phyloP scores from a whole-genome alignment of 2,888 invertebrate genomes.

The Acronicta psi region DNA sequence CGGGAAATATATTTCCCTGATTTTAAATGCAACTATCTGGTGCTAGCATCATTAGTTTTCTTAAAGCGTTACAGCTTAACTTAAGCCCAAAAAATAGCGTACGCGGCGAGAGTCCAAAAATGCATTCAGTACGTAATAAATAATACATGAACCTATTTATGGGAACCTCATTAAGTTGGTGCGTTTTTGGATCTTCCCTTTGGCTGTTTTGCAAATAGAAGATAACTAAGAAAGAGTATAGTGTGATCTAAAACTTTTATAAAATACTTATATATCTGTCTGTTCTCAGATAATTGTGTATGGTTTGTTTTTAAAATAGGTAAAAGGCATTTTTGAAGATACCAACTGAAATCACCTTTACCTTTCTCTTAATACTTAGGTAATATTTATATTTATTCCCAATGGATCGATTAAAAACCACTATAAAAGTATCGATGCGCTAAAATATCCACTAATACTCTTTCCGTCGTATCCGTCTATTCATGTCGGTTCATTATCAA shows the following conservation, averaged over 20 bases:
- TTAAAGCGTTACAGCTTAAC: conserved; percentile 66
- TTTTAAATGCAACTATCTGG: conserved; percentile 55
- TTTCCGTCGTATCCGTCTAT: conserved; percentile 50
- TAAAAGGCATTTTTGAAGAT: too few species aligned
- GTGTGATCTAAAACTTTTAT: too few species aligned
- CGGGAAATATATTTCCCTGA: conserved; percentile 25
- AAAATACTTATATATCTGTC: too few species aligned
- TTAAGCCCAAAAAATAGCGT: conserved; percentile 74
- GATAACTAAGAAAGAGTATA: neutral
- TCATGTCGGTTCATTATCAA: conserved; percentile 56
- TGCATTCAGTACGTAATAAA: conserved; percentile 78
- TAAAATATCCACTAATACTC: conserved; percentile 15
- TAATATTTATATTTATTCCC: too few species aligned
- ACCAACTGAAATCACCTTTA: too few species aligned
- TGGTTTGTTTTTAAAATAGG: too few species aligned
- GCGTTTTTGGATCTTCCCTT: conserved; percentile 68
- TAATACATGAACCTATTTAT: conserved; percentile 83
- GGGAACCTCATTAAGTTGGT: conserved; percentile 74
- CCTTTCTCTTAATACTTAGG: too few species aligned
- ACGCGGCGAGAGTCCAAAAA: conserved; percentile 78
- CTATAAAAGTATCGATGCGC: neutral
- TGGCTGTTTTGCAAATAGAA: conserved; percentile 25
- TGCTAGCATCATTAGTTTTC: conserved; percentile 61
- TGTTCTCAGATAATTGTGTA: too few species aligned
- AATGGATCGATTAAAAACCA: neutral